phyloP scores from a whole-genome alignment of 2,113 vertebrate genomes.

The Oryzias celebensis region DNA sequence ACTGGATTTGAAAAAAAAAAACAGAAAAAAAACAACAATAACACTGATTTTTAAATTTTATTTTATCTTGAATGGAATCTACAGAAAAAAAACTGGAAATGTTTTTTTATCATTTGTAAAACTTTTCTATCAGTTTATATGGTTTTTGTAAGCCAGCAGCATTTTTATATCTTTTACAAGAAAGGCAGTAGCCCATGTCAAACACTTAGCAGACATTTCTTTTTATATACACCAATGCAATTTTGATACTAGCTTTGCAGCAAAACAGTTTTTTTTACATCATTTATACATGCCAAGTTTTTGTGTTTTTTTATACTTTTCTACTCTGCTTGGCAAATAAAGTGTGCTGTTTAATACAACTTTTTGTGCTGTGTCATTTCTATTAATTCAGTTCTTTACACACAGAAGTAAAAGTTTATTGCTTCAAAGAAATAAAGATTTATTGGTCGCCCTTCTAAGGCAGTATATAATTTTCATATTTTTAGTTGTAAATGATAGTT shows the following conservation, averaged over 20 bases:
- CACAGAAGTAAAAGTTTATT: not conserved
- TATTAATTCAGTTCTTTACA: not conserved
- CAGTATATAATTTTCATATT: constrained; percentile 5
- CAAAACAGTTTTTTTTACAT: constrained; percentile 74
- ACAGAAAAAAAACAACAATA: constrained; percentile 37
- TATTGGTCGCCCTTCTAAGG: not conserved
- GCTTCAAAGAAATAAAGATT: not conserved
- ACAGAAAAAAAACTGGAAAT: constrained; percentile 65
- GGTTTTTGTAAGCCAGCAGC: constrained; percentile 68
- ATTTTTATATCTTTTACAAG: constrained; percentile 78
- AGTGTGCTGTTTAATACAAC: constrained; percentile 81
- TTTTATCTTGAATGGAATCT: constrained; percentile 17
- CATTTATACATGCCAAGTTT: constrained; percentile 73
- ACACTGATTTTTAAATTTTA: constrained; percentile 62
- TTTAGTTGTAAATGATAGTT: constrained; percentile 18
- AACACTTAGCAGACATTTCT: constrained; percentile 85
- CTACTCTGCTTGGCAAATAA: constrained; percentile 96
- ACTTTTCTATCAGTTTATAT: constrained; percentile 68
- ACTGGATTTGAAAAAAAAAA: constrained; percentile 52
- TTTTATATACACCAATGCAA: constrained; percentile 81
- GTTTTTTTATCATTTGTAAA: constrained; percentile 71
- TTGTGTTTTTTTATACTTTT: constrained; percentile 82
- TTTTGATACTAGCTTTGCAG: constrained; percentile 75
- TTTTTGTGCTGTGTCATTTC: constrained; percentile 23
- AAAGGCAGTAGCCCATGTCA: constrained; percentile 61